Conservation (phyloP, 1,140 invertebrate genomes). For the Planococcus citri region DNA sequence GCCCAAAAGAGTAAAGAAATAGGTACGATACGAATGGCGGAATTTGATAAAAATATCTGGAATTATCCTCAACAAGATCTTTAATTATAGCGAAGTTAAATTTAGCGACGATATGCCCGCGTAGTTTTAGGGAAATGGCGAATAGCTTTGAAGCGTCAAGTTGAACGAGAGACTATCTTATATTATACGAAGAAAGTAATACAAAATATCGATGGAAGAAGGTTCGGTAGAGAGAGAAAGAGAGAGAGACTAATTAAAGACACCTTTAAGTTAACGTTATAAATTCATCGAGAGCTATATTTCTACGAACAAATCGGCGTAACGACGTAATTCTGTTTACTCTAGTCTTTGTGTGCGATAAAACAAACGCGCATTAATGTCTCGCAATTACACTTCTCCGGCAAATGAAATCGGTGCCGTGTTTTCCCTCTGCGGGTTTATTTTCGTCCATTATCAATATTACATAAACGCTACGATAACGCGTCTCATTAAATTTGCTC, state of each 20-base stretch:
- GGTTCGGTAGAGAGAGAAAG: too few species aligned
- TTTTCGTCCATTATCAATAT: neutral
- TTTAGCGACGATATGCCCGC: too few species aligned
- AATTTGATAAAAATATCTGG: too few species aligned
- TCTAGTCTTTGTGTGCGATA: neutral
- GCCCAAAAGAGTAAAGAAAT: too few species aligned
- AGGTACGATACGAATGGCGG: too few species aligned
- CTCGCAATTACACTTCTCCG: neutral
- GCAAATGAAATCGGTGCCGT: neutral
- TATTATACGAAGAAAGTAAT: too few species aligned
- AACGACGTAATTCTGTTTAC: neutral
- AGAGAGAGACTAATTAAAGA: neutral
- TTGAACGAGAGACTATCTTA: too few species aligned
- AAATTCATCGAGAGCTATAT: neutral
- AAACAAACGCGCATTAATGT: slow-evolving; percentile 3
- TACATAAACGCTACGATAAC: neutral
- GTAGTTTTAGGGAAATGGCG: too few species aligned
- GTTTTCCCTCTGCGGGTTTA: neutral
- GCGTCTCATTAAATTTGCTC: neutral
- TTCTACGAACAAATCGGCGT: neutral
- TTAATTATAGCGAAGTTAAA: too few species aligned
- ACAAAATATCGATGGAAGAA: too few species aligned
- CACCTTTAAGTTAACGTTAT: neutral
- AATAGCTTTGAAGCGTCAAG: too few species aligned
- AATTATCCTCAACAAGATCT: too few species aligned